A percentile compares a stretch with the other conserved stretches of the same genome.
Conservation (phyloP, 2,113 vertebrate species). For the Cyanoliseus patagonus region DNA sequence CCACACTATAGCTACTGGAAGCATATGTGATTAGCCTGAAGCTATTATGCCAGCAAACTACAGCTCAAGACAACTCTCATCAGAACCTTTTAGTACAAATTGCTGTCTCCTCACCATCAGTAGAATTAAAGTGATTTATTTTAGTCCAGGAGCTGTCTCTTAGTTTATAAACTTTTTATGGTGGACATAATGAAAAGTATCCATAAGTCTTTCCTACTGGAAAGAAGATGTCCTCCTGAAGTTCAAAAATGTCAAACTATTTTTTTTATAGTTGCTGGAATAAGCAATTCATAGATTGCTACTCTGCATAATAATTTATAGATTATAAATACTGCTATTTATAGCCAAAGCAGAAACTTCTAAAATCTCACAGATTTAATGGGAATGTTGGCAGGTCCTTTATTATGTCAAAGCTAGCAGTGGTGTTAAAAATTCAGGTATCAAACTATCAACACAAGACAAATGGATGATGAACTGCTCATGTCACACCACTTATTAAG, state of each 20-base stretch:
- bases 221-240: background rate
- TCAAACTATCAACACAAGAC: constrained; percentile 1
- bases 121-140: background rate
- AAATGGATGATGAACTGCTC: constrained; percentile 20
- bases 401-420: background rate
- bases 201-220: background rate
- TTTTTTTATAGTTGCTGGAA: background rate
- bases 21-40: background rate
- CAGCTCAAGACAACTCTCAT: background rate
- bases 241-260: background rate
- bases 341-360: background rate
- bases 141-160: background rate
- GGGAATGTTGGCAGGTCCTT: constrained; percentile 45
- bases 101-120: background rate
- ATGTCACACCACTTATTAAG: constrained; percentile 1
- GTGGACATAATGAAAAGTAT: background rate
- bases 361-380: background rate
- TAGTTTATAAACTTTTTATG: background rate
- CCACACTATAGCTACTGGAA: background rate
- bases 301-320: background rate
- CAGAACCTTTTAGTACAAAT: background rate
- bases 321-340: background rate
- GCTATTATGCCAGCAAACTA: background rate
- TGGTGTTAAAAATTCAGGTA: constrained; percentile 29
- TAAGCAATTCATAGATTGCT: background rate